These are phyloP conservation scores for Chrosomus eos DNA, from an alignment of 2,797 vertebrate genomes.

Conservation along the genomic window DNA sequence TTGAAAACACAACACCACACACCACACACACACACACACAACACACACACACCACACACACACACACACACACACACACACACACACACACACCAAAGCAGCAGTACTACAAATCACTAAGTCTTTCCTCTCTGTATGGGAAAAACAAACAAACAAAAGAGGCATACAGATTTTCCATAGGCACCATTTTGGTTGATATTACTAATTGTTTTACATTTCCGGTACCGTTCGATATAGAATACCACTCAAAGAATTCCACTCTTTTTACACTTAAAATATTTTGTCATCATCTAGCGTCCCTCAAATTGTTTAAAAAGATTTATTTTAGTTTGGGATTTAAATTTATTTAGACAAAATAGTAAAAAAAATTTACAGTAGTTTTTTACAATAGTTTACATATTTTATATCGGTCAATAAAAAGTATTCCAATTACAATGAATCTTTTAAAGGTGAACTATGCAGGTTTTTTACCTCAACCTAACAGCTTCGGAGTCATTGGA, in stretches of 20 bases:
- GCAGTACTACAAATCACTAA: neutral
- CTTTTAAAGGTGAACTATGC: no score
- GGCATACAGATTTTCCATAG: neutral
- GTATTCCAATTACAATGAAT: neutral
- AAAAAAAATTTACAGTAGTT: no score
- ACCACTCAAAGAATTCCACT: no score
- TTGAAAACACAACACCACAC: neutral
- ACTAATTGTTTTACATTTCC: neutral
- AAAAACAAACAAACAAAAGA: neutral
- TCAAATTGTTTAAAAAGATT: neutral
- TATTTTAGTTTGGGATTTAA: no score
- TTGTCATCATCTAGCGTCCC: neutral
- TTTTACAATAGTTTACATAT: no score
- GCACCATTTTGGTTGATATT: neutral
- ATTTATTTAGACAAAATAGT: neutral
- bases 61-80: neutral
- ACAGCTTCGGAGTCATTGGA: no score
- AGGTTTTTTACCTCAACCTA: no score
- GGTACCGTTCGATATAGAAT: neutral
- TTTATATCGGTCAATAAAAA: neutral
- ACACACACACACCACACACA: neutral
- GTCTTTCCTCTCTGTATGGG: neutral
- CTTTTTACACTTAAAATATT: neutral
- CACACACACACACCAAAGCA: neutral
- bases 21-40: neutral